Conservation (phyloP, 1,140 invertebrate genomes). For the Drosophila ohnishii region DNA sequence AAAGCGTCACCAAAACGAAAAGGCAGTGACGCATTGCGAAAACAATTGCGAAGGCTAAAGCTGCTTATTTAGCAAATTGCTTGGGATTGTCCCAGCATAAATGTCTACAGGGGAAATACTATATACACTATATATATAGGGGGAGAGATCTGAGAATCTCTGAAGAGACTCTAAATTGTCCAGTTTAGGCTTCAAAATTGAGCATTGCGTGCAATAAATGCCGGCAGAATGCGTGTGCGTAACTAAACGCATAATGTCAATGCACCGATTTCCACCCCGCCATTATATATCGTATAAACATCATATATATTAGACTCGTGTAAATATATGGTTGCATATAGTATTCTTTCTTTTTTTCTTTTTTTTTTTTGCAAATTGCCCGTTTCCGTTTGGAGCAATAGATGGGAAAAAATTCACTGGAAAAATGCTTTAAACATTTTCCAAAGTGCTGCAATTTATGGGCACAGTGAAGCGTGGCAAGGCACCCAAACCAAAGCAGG, state of each 20-base stretch:
- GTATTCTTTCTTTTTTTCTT: conserved; percentile 46
- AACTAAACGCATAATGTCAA: conserved; percentile 80
- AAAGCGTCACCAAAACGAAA: conserved; percentile 23
- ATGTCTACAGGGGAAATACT: conserved; percentile 10
- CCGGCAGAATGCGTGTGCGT: conserved; percentile 68
- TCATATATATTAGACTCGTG: conserved; percentile 16
- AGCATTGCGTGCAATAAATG: conserved; percentile 71
- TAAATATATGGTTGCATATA: conserved; percentile 19
- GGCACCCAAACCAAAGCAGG: conserved; percentile 19
- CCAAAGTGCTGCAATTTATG: conserved; percentile 72
- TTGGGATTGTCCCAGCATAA: conserved; percentile 29
- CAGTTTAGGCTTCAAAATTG: conserved; percentile 72
- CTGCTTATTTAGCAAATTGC: conserved; percentile 70
- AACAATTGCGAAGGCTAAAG: conserved; percentile 35
- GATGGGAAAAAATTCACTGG: conserved; percentile 61
- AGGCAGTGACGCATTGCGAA: conserved; percentile 70
- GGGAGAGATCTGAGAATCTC: not conserved
- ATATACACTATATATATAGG: not conserved
- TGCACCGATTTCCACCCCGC: conserved; percentile 47
- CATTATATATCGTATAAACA: not conserved
- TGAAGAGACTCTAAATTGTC: conserved; percentile 53
- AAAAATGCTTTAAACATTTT: conserved; percentile 65
- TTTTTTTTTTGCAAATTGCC: conserved; percentile 76
- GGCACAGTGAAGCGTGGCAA: conserved; percentile 69
- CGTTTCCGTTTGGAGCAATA: conserved; percentile 61